phyloP scores from a whole-genome alignment of 2,888 invertebrate species.

The Lasioglossum zephyrum region DNA sequence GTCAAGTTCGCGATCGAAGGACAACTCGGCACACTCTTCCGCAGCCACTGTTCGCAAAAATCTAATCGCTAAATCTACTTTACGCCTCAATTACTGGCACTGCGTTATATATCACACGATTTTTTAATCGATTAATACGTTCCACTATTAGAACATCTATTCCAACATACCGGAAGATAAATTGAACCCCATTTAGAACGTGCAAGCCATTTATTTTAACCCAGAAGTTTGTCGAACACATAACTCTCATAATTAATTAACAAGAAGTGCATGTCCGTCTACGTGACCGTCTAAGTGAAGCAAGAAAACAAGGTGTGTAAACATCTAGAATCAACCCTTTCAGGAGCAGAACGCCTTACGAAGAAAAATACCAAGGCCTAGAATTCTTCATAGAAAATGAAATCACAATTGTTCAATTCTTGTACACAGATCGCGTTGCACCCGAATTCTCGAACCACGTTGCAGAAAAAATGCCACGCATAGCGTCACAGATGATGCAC shows the following conservation, averaged over 20 bases:
- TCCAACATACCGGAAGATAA: no score
- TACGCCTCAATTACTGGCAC: no score
- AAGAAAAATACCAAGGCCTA: neutral
- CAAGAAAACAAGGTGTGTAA: neutral
- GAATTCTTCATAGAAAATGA: neutral
- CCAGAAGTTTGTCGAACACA: neutral
- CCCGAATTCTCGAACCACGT: neutral
- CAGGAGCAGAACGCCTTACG: neutral
- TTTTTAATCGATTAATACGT: no score
- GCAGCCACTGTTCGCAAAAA: neutral
- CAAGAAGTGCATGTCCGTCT: neutral
- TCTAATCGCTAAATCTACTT: neutral
- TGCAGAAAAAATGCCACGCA: neutral
- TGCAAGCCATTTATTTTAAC: neutral
- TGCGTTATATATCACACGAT: no score
- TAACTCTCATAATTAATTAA: neutral
- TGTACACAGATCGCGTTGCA: neutral
- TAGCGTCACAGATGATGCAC: neutral
- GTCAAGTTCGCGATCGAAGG: conserved; percentile 27
- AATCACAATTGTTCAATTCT: neutral
- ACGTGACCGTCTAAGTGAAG: neutral
- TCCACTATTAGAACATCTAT: no score
- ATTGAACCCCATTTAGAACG: neutral
- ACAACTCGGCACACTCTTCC: neutral
- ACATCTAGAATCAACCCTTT: neutral